A percentile compares a stretch with the other conserved stretches of the same genome.
phyloP scores from a whole-genome alignment of 53 echinoderm and acorn worm species.

The Mesocentrotus franciscanus region DNA sequence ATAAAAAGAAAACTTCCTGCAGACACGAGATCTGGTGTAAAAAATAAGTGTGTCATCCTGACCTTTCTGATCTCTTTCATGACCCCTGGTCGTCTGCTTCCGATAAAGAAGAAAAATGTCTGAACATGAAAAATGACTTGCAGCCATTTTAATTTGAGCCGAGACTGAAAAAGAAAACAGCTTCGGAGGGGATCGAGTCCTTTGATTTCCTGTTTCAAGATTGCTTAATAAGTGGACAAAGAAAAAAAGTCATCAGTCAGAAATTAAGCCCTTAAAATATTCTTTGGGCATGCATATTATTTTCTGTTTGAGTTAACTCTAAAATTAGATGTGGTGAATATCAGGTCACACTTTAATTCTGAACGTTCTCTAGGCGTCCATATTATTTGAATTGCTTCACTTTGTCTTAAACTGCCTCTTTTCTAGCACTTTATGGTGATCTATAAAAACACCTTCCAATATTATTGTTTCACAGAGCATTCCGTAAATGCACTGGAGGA shows the following conservation, averaged over 20 bases:
- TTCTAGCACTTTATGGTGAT: neutral
- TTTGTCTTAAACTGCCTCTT: neutral
- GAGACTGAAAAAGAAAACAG: neutral
- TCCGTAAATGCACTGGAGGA: neutral
- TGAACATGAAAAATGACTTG: conserved; percentile 43
- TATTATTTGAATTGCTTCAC: neutral
- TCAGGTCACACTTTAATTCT: neutral
- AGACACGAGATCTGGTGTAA: conserved; percentile 29
- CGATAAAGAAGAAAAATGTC: conserved; percentile 12
- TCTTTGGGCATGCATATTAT: neutral
- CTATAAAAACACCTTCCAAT: neutral
- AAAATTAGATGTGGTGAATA: neutral
- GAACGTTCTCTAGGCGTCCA: neutral
- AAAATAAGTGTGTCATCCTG: conserved; percentile 39
- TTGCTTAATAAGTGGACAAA: neutral
- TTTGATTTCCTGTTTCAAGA: neutral
- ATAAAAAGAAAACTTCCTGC: conserved; percentile 24
- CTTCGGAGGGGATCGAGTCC: neutral
- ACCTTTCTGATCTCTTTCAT: conserved; percentile 34
- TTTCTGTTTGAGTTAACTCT: neutral
- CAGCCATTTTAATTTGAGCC: conserved; percentile 31
- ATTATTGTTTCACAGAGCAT: neutral
- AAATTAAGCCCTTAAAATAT: neutral
- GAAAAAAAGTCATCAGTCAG: neutral
- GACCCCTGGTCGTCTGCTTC: conserved; percentile 42